Conservation (phyloP, 2,113 vertebrate species). For the Anoplopoma fimbria region DNA sequence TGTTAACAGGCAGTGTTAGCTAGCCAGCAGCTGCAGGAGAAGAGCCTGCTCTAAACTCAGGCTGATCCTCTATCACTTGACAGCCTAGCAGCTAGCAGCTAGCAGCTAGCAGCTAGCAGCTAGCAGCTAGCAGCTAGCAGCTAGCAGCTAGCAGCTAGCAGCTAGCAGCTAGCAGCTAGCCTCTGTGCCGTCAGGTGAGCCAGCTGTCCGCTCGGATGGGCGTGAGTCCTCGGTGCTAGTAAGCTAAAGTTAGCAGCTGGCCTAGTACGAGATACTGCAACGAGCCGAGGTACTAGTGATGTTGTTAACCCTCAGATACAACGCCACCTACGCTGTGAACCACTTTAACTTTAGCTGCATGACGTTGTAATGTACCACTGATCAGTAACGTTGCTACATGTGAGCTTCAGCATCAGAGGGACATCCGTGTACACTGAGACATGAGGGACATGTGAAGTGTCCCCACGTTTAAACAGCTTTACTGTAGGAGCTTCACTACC, state of each 20-base stretch:
- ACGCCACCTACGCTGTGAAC: too few relatives aligned
- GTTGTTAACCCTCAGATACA: neutral
- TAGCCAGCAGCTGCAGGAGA: constrained; percentile 4
- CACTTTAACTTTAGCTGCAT: too few relatives aligned
- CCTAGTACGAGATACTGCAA: constrained; percentile 13
- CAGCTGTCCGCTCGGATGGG: constrained; percentile 18
- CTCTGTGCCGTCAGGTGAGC: too few relatives aligned
- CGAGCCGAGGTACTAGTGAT: neutral
- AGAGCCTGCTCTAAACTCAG: constrained; percentile 29
- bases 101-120: constrained; percentile 53
- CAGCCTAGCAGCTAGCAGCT: constrained; percentile 50
- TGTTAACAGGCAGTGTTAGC: neutral
- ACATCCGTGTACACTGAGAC: neutral
- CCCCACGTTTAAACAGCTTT: neutral
- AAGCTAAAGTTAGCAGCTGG: constrained; percentile 31
- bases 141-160: constrained; percentile 52
- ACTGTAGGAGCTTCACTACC: too few relatives aligned
- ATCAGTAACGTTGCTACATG: neutral
- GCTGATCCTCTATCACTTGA: constrained; percentile 18
- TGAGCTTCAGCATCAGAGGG: neutral
- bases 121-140: constrained; percentile 51
- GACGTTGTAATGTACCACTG: too few relatives aligned
- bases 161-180: constrained; percentile 52
- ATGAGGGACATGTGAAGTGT: neutral
- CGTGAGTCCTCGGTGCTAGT: constrained; percentile 3